Conservation (phyloP, 2,888 invertebrate species). For the Synanthedon myopaeformis region DNA sequence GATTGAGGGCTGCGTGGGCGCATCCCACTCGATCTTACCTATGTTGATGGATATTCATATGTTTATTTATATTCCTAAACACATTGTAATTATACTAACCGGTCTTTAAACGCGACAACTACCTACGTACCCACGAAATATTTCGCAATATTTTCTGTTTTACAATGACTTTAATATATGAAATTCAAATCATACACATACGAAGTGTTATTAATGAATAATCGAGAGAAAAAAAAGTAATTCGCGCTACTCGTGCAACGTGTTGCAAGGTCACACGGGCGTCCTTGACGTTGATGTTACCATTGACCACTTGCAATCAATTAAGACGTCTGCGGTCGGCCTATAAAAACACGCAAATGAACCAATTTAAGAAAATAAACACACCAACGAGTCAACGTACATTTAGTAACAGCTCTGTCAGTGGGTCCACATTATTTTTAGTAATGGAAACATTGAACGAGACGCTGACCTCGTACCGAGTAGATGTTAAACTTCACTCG, state of each 20-base stretch:
- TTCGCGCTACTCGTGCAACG: background rate
- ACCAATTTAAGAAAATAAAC: background rate
- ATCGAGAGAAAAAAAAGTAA: too few species aligned
- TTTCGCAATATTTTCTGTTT: too few species aligned
- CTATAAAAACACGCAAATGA: background rate
- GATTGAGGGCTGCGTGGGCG: conserved; percentile 32
- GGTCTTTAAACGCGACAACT: background rate
- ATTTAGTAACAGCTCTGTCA: too few species aligned
- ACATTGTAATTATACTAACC: background rate
- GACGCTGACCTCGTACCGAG: too few species aligned
- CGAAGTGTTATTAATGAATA: too few species aligned
- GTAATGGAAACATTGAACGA: too few species aligned
- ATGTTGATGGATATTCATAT: conserved; percentile 18
- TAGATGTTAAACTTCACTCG: too few species aligned
- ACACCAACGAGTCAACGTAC: background rate
- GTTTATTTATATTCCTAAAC: conserved; percentile 8
- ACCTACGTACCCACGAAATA: background rate
- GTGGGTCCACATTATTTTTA: too few species aligned
- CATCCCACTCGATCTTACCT: conserved; percentile 33
- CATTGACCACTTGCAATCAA: background rate
- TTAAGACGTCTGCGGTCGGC: background rate
- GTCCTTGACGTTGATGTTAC: background rate
- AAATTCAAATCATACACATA: too few species aligned
- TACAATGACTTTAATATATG: too few species aligned
- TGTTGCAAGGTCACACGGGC: background rate